Evolutionary conservation across 2,888 invertebrate genomes (phyloP).

Genomic region (Calliopum simillimum): DNA sequence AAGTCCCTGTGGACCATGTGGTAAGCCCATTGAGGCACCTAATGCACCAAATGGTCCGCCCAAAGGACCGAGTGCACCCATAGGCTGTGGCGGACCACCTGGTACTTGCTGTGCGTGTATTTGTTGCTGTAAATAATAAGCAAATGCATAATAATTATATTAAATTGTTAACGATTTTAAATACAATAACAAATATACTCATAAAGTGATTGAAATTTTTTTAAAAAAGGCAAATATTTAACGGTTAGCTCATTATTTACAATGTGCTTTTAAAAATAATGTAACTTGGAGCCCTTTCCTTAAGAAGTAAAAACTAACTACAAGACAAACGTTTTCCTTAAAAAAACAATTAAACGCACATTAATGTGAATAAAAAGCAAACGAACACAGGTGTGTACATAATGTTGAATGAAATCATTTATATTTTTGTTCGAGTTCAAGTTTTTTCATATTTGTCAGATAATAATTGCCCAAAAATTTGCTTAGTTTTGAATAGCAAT

Average conservation of each 20-base stretch:
- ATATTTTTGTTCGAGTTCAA: no score
- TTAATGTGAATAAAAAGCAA: no score
- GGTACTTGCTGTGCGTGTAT: slow-evolving; percentile 88
- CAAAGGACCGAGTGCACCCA: slow-evolving; percentile 69
- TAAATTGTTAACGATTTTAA: slow-evolving; percentile 2
- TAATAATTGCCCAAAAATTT: no score
- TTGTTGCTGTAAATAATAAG: slow-evolving; percentile 77
- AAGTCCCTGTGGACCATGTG: slow-evolving; percentile 67
- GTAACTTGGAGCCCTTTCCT: no score
- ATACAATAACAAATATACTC: neutral
- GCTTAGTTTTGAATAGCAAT: no score
- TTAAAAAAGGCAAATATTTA: neutral
- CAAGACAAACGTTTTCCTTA: no score
- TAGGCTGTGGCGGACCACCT: slow-evolving; percentile 70
- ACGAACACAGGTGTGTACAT: no score
- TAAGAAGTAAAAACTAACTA: no score
- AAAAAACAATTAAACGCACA: no score
- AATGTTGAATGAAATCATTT: no score
- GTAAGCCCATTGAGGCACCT: slow-evolving; percentile 66
- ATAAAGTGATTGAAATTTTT: slow-evolving; percentile 1
- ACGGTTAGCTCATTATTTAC: slow-evolving; percentile 17
- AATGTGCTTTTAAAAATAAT: neutral
- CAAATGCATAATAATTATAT: neutral
- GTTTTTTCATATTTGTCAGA: no score
- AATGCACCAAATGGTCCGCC: slow-evolving; percentile 66